Evolutionary conservation across 2,113 vertebrate genomes (phyloP).

Genomic region (Triplophysa rosa): DNA sequence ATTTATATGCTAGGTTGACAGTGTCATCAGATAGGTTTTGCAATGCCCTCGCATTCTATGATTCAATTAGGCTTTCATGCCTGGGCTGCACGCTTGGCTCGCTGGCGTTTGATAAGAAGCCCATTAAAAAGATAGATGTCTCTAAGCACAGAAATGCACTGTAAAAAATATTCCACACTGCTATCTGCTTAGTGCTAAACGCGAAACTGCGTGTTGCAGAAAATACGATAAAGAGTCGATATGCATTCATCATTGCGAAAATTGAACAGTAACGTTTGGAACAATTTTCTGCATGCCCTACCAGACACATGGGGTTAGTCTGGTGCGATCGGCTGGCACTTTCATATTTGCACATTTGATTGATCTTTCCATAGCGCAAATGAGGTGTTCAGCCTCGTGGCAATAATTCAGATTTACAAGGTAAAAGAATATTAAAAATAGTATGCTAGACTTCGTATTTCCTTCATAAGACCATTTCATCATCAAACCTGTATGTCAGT

Average conservation of each 20-base stretch:
- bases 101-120: conserved; percentile 62
- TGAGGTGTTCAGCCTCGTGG: neutral
- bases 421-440: neutral
- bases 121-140: conserved; percentile 68
- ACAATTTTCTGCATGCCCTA: conserved; percentile 29
- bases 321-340: conserved; percentile 24
- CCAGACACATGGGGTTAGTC: conserved; percentile 21
- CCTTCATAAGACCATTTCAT: neutral
- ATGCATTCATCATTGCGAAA: conserved; percentile 51
- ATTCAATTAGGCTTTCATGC: conserved; percentile 63
- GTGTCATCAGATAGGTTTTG: conserved; percentile 65
- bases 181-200: conserved; percentile 58
- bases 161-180: conserved; percentile 44
- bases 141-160: conserved; percentile 48
- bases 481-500: neutral
- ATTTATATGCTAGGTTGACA: conserved; percentile 59
- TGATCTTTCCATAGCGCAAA: neutral
- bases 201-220: conserved; percentile 51
- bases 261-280: conserved; percentile 42
- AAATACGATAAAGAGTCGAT: conserved; percentile 48
- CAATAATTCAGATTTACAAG: neutral
- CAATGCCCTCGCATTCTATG: conserved; percentile 59
- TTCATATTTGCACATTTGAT: conserved; percentile 23
- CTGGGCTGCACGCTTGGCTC: conserved; percentile 51
- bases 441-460: neutral